Evolutionary conservation across 2,888 invertebrate genomes (phyloP).

Genomic region (Trissolcus japonicus): DNA sequence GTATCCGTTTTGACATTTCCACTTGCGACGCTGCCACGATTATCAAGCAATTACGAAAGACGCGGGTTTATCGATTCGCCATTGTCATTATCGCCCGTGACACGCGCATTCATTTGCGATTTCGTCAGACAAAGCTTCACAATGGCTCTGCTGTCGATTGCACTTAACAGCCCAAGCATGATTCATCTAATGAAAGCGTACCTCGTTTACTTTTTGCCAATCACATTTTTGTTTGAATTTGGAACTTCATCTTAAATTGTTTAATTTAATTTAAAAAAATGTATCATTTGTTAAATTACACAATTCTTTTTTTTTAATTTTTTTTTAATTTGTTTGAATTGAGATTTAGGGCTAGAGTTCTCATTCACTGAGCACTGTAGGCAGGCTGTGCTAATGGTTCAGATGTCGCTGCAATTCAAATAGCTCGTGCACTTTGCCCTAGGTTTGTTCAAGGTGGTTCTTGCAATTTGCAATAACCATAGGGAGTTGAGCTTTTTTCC

Average conservation of each 20-base stretch:
- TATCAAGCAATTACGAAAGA: constrained; percentile 32
- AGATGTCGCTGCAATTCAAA: too few species aligned
- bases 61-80: constrained; percentile 44
- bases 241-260: too few species aligned
- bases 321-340: constrained; percentile 2
- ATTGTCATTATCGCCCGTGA: constrained; percentile 43
- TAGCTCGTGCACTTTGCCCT: too few species aligned
- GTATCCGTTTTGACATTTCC: constrained; percentile 32
- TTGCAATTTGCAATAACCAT: too few species aligned
- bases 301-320: constrained; percentile 4
- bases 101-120: constrained; percentile 46
- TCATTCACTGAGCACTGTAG: too few species aligned
- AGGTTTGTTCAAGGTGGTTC: too few species aligned
- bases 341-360: not conserved
- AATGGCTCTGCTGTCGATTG: constrained; percentile 37
- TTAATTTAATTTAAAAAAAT: too few species aligned
- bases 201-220: not conserved
- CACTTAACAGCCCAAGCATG: constrained; percentile 39
- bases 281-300: too few species aligned
- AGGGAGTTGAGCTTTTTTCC: too few species aligned
- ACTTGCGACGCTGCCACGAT: constrained; percentile 22
- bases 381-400: too few species aligned
- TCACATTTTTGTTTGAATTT: not conserved
- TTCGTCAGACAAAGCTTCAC: constrained; percentile 35
- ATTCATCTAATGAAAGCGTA: constrained; percentile 37